Conservation (phyloP, 2,797 vertebrate genomes). For the Chloroceryle inda region DNA sequence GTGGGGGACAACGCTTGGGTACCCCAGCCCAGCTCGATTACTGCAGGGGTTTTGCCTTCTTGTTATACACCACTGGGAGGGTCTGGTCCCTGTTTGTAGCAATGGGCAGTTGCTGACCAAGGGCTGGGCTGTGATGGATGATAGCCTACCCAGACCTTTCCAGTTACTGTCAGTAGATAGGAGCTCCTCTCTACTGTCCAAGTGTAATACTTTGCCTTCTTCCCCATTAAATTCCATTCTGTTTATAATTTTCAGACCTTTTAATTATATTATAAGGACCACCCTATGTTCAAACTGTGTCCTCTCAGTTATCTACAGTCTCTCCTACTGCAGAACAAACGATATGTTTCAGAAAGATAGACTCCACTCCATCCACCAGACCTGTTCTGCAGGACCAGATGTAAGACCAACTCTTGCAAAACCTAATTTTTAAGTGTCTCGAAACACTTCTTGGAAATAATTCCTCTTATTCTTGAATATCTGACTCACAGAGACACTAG, state of each 20-base stretch:
- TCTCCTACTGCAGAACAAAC: background rate
- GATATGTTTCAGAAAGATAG: background rate
- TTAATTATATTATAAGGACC: background rate
- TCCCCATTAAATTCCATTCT: background rate
- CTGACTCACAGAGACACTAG: background rate
- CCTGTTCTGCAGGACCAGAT: background rate
- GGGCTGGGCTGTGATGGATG: background rate
- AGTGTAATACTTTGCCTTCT: background rate
- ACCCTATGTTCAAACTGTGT: background rate
- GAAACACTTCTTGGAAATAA: background rate
- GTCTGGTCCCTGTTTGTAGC: background rate
- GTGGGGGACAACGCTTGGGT: no score
- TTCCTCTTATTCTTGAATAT: background rate
- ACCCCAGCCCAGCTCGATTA: background rate
- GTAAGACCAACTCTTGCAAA: background rate
- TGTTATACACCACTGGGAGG: background rate
- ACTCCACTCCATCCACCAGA: background rate
- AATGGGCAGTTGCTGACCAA: background rate
- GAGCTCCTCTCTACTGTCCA: background rate
- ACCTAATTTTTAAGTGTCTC: background rate
- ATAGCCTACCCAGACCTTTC: background rate
- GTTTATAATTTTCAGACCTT: background rate
- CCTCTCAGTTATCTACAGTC: background rate
- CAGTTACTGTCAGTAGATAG: background rate
- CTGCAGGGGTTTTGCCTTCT: background rate